Evolutionary conservation across 35 echinoderm and acorn worm genomes (phyloP).

Genomic region (Chiridota heheva): DNA sequence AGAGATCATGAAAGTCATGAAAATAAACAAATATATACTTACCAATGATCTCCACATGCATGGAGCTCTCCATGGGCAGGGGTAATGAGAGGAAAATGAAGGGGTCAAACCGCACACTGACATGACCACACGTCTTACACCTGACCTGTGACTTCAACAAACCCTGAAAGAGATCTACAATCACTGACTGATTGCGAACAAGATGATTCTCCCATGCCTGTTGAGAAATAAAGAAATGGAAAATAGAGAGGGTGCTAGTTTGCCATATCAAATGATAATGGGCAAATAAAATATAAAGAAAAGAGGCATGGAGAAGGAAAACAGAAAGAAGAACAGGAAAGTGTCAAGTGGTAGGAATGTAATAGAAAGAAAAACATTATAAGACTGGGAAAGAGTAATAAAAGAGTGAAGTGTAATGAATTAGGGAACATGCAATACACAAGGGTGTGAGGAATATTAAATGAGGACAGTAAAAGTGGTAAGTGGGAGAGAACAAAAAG

Average conservation of each 20-base stretch:
- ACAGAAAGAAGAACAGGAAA: too few species aligned
- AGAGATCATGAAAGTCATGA: too few species aligned
- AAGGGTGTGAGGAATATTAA: too few species aligned
- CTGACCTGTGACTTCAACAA: conserved; percentile 92
- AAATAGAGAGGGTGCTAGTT: not conserved
- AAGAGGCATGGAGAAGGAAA: too few species aligned
- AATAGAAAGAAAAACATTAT: too few species aligned
- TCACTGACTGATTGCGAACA: conserved; percentile 80
- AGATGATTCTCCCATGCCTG: conserved; percentile 98
- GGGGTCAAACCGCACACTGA: conserved; percentile 97
- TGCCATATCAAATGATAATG: not conserved
- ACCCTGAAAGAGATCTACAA: conserved; percentile 95
- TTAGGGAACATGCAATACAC: too few species aligned
- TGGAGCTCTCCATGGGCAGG: conserved; percentile 98
- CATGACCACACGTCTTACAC: conserved; percentile 84
- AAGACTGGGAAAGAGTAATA: too few species aligned
- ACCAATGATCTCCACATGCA: conserved; percentile 99
- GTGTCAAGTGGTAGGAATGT: too few species aligned
- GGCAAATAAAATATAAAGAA: not conserved
- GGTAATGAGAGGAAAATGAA: conserved; percentile 98
- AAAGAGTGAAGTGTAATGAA: too few species aligned
- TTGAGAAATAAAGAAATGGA: not conserved
- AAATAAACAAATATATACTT: conserved; percentile 29
- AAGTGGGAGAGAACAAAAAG: too few species aligned
- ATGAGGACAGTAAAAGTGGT: too few species aligned